phyloP scores from a whole-genome alignment of 1,140 invertebrate genomes.

The Drosophila sucinea region DNA sequence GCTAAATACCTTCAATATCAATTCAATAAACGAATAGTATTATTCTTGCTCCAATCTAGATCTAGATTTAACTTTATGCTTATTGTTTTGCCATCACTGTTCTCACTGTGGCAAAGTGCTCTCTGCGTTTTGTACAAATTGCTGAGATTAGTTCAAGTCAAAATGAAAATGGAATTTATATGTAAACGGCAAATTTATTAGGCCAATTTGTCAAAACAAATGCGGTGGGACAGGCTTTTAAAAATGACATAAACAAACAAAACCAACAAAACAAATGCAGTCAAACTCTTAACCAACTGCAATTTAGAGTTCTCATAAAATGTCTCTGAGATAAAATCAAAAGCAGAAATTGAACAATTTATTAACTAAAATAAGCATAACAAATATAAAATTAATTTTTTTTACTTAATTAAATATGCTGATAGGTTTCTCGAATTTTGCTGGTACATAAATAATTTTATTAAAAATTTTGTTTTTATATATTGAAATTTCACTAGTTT shows the following conservation, averaged over 20 bases:
- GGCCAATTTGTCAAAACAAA: conserved; percentile 47
- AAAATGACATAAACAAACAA: neutral
- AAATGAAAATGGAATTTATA: conserved; percentile 46
- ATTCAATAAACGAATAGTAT: neutral
- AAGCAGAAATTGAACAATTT: neutral
- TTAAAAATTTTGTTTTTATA: too few species aligned
- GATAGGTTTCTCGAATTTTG: too few species aligned
- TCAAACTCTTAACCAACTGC: neutral
- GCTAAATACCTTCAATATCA: neutral
- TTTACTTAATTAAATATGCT: too few species aligned
- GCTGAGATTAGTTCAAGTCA: conserved; percentile 37
- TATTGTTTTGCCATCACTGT: too few species aligned
- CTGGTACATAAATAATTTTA: too few species aligned
- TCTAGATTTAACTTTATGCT: neutral
- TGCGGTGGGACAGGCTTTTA: conserved; percentile 19
- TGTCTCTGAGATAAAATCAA: neutral
- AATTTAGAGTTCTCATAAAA: neutral
- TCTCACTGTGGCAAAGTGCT: conserved; percentile 28
- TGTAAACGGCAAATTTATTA: conserved; percentile 48
- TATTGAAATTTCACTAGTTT: too few species aligned
- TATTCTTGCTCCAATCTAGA: neutral
- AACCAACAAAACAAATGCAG: neutral
- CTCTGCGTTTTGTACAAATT: conserved; percentile 30
- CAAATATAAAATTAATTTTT: too few species aligned
- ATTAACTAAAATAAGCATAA: neutral